phyloP scores from a whole-genome alignment of 2,113 vertebrate species.

The Oryzias melastigma region DNA sequence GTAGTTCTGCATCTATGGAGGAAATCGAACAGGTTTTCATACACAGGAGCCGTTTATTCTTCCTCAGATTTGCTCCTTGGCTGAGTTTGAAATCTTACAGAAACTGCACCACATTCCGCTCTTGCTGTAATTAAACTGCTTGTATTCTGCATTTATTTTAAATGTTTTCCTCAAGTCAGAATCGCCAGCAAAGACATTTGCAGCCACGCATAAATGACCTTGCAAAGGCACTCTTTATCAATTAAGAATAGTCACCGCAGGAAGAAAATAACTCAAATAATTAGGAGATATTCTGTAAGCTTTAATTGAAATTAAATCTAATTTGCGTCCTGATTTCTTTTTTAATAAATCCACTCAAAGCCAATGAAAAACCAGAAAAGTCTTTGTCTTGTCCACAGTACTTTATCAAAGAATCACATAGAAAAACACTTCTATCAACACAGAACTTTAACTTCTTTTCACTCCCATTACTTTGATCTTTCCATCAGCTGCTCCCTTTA shows the following conservation, averaged over 20 bases:
- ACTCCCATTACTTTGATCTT: slow-evolving; percentile 31
- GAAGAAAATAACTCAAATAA: slow-evolving; percentile 33
- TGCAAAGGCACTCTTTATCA: slow-evolving; percentile 46
- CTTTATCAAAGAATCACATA: slow-evolving; percentile 80
- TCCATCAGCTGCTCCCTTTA: slow-evolving; percentile 27
- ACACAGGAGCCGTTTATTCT: slow-evolving; percentile 52
- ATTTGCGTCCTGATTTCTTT: slow-evolving; percentile 38
- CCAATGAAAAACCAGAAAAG: slow-evolving; percentile 53
- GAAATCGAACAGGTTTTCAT: slow-evolving; percentile 48
- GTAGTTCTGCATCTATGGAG: slow-evolving; percentile 45
- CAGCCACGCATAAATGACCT: slow-evolving; percentile 47
- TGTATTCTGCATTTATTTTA: slow-evolving; percentile 21
- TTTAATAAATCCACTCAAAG: slow-evolving; percentile 29
- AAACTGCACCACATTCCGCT: slow-evolving; percentile 8
- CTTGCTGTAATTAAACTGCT: slow-evolving; percentile 29
- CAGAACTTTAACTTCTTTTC: slow-evolving; percentile 39
- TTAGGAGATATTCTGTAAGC: slow-evolving; percentile 48
- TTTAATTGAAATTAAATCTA: slow-evolving; percentile 55
- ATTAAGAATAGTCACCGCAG: slow-evolving; percentile 29
- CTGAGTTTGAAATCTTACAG: slow-evolving; percentile 24
- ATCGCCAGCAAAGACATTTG: slow-evolving; percentile 8
- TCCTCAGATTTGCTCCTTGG: slow-evolving; percentile 29
- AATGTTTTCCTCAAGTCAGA: slow-evolving; percentile 10
- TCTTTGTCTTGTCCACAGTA: slow-evolving; percentile 71
- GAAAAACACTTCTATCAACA: slow-evolving; percentile 57